A percentile compares a stretch with the other conserved stretches of the same genome.
Conservation (phyloP, 2,888 invertebrate species). For the Drosophila affinis region DNA sequence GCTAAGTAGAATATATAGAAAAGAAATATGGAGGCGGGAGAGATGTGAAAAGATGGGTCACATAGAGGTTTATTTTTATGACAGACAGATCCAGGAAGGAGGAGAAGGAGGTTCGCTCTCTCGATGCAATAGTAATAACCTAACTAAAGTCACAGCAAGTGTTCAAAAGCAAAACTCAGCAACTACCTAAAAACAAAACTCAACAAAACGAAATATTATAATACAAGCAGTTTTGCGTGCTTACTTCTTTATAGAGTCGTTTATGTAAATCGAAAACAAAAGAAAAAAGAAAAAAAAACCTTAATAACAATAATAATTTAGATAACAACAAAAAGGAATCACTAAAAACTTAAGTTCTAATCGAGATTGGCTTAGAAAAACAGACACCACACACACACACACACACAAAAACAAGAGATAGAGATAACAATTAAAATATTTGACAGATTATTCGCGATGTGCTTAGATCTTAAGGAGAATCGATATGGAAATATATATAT, state of each 20-base stretch:
- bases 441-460: constrained; percentile 41
- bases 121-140: constrained; percentile 42
- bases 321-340: constrained; percentile 7
- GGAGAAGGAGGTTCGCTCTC: constrained; percentile 24
- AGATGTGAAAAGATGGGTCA: not conserved
- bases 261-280: constrained; percentile 28
- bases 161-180: constrained; percentile 61
- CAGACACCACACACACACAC: constrained; percentile 1
- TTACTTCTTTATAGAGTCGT: constrained; percentile 34
- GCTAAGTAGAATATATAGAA: constrained; percentile 52
- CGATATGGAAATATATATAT: constrained; percentile 54
- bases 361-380: constrained; percentile 15
- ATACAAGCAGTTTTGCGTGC: constrained; percentile 27
- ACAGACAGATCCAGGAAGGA: constrained; percentile 14
- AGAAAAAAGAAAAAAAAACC: constrained; percentile 19
- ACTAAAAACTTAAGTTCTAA: constrained; percentile 12
- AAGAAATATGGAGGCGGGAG: not conserved
- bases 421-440: constrained; percentile 40
- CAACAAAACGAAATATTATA: constrained; percentile 34
- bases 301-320: constrained; percentile 18
- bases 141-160: constrained; percentile 70
- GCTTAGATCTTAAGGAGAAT: constrained; percentile 59
- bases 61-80: constrained; percentile 19
- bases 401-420: constrained; percentile 3
- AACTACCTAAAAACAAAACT: constrained; percentile 43